These are phyloP conservation scores for Etheostoma cragini DNA, from an alignment of 2,113 vertebrate genomes.

Conservation along the genomic window DNA sequence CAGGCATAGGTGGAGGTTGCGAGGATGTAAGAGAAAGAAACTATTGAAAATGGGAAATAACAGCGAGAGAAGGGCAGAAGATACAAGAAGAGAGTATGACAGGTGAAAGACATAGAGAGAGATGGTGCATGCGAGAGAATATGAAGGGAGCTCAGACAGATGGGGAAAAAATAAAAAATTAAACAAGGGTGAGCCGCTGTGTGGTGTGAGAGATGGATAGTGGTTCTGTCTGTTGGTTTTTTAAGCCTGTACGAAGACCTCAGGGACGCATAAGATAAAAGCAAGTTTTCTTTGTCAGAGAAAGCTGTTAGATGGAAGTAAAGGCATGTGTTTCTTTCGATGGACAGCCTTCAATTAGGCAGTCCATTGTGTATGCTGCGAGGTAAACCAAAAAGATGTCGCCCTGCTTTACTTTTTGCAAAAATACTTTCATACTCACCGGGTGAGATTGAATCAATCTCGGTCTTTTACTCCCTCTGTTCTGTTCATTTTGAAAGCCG, in stretches of 20 bases:
- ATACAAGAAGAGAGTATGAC: slow-evolving; percentile 23
- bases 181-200: slow-evolving; percentile 29
- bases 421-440: slow-evolving; percentile 8
- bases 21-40: neutral
- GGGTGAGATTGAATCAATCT: slow-evolving; percentile 13
- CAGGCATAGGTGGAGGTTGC: neutral
- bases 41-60: slow-evolving; percentile 7
- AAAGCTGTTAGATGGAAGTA: slow-evolving; percentile 36
- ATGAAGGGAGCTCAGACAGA: slow-evolving; percentile 40
- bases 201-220: slow-evolving; percentile 24
- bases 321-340: slow-evolving; percentile 44
- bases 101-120: slow-evolving; percentile 26
- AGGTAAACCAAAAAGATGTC: slow-evolving; percentile 22
- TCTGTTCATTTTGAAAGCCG: slow-evolving; percentile 8
- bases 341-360: slow-evolving; percentile 33
- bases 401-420: slow-evolving; percentile 7
- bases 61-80: neutral
- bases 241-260: slow-evolving; percentile 37
- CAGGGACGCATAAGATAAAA: slow-evolving; percentile 48
- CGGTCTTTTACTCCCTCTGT: neutral
- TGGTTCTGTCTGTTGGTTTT: slow-evolving; percentile 36
- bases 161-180: slow-evolving; percentile 26
- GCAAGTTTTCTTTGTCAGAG: slow-evolving; percentile 39
- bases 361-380: neutral
- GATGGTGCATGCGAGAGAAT: slow-evolving; percentile 25